Evolutionary conservation across 37 sponge, comb jelly and placozoan species (phyloP), one percentile per base, ranked within the genome.

Genomic region (Eunapius fragilis): DNA sequence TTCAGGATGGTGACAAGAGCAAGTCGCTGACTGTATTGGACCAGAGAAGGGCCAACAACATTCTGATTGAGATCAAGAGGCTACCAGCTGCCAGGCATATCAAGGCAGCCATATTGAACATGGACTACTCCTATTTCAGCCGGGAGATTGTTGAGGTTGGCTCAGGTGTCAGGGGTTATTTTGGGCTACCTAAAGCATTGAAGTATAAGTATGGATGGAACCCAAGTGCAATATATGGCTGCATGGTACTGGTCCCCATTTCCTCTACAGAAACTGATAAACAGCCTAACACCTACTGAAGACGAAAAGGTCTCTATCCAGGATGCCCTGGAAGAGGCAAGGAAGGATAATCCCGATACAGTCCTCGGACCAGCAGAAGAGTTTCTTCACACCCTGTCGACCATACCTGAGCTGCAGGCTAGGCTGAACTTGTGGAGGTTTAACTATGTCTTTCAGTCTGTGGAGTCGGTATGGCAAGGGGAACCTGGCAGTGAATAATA

Each of bases 361-460:
- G 94, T 96, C 11, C 96, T 97, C 0, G 96, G 90, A 23, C 79
- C 87, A 30, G 98, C 96, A 0, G 98, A 97, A 71, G 95, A 95
- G 72, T 97, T 91, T 81, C 87, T 97, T 32, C 87, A 91, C 84
- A 93, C 96, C 19, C 81, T 97, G 71, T 76, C 96, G 45, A 87
- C 92, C 70, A 93, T 97, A 27, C 96, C 96, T 26, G 94, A 97
- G 72, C 87, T 97, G 37, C 70, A 87, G 74, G 79, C 92, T 22
- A 75, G 98, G 67, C 92, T 97, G 17, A 95, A 87, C 71, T 86
- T 97, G 48, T 95, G 96, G 96, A 89, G 84, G 27, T 97, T 97
- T 78, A 91, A 87, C 41, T 92, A 94, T 70, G 84, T 75, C 72
- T 97, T 95, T 84, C 90, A 90, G 38, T 77, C 90, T 31, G 27